Evolutionary conservation across 2,113 vertebrate species (phyloP), one percentile per base, ranked within the genome.

Genomic region (Halichoeres trimaculatus): DNA sequence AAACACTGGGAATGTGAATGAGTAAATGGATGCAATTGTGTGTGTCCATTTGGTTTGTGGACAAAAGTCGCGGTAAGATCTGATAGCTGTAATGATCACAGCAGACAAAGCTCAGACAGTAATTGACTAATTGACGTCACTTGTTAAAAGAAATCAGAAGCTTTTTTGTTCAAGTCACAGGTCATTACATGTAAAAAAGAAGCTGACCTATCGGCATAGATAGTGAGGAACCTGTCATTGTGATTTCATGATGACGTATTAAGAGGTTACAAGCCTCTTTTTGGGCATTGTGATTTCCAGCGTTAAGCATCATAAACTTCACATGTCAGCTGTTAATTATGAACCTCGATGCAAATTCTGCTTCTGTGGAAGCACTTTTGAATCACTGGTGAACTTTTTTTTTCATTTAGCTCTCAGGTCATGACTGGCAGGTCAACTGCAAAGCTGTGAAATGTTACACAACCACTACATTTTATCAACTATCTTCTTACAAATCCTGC

Each of bases 51-150:
- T 51, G 45, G n/a, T 63, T 65, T 10, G 22, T 19, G n/a, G 47
- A 77, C 64, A 78, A 76, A 30, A 30, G 41, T 58, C 54, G 73
- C 68, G 70, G 85, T 48, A 38, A 35, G 76, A 83, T 86, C 74
- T 76, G 78, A 88, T 74, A 62, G 40, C 60, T 19, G 66, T 62
- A 73, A 78, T 58, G 74, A 80, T 51, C 64, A 62, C 45, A 55
- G 35, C 76, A 61, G 22, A 41, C 35, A 26, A 19, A 74, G 56
- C 57, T 76, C 61, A 47, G 53, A 64, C 24, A 3, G 76, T 78
- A 80, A 84, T 86, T 83, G 69, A 70, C 80, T 64, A 84, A 85
- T 78, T 43, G 70, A 78, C 41, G 62, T 89, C 74, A 80, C 70
- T 76, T 64, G 70, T 81, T 70, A 67, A 67, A 55, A 66, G 66